Evolutionary conservation across 1,140 invertebrate species (phyloP), one percentile per base, ranked within the genome.

Genomic region (Cheumatopsyche charites): DNA sequence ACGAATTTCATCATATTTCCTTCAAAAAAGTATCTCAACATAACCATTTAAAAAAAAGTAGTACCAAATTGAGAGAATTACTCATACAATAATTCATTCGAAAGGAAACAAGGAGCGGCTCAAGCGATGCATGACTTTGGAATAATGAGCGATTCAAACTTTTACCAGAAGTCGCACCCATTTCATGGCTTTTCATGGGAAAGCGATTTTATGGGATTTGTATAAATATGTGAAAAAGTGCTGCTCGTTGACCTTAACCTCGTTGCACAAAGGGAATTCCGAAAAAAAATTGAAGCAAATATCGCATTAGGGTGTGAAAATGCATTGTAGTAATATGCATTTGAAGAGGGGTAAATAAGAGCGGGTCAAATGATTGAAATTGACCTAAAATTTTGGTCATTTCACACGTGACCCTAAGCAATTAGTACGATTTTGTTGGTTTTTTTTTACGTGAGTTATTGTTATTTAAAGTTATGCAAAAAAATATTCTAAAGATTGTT

Each of bases 181-280:
- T n/a, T n/a, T n/a, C 5, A 42, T 42, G 3, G 13, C 15, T 47
- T 47, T 47, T 7, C 15, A 47, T 15, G 43, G 43, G 15, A 47
- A 47, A n/a, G 11, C 43, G 11, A 47, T 47, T 47, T 47, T 47
- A 15, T 47, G 15, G 4, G 4, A 13, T 47, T 47, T 47, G 4
- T 47, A 7, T 47, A 2, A n/a, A 13, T 13, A n/a, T 6, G 5
- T 6, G 41, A 42, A n/a, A n/a, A n/a, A n/a, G n/a, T n/a, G 19
- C 49, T 69, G 66, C 73, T 70, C 42, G 67, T 70, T 75, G 74
- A 75, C 74, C 74, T 75, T 72, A 75, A 75, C 74, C 74, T 72
- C 69, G 43, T 47, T 68, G 47, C 52, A 72, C 25, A 68, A 55
- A 66, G 66, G 67, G 67, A 19, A 36, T 62, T 66, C 70, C 47